Evolutionary conservation across 2,797 vertebrate species (phyloP), one percentile per base, ranked within the genome.

Genomic region (Coregonus suidteri): DNA sequence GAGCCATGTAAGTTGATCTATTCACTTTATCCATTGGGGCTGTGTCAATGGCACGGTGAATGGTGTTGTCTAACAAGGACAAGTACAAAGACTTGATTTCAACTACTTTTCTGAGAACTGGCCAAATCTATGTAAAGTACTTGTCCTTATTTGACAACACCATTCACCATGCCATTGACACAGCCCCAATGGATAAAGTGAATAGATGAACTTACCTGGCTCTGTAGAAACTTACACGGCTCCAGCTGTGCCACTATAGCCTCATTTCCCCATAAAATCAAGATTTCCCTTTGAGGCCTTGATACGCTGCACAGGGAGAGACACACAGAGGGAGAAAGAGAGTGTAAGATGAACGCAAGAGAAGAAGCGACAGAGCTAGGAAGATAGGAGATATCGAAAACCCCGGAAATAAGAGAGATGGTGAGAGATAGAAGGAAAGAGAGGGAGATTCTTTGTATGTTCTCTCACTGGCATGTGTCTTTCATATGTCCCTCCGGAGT

Each of bases 231-330:
- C 0, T 0, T 13, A 25, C 59, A 13, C 25, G 3, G 59, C 59
- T 25, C 7, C 3, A 25, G 59, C 41, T 31, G 73, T 16, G 51
- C 16, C 41, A 20, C 73, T 77, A 73, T 52, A 9, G 37, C 74
- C 56, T 75, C 13, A 56, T 67, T 71, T 75, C 54, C 74, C 68
- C 41, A 31, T 62, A 71, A 76, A 68, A 79, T 84, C 69, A 34
- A 67, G 74, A 78, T 79, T 84, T 81, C 69, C 76, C 35, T 78
- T 80, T 75, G 66, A 83, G 74, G 52, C 59, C 72, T 65, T 71
- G 25, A 71, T 51, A 65, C 66, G 34, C 69, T 52, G 20, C 56
- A 71, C 30, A 25, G 59, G 59, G 56, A 59, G 1, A 59, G n/a
- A 59, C 59, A 64, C 59, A 64, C 59, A 25, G 59, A 64, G 59